A percentile compares a stretch with the other conserved stretches of the same genome.
phyloP scores from a whole-genome alignment of 2,113 vertebrate genomes.

The Charadrius vociferus region DNA sequence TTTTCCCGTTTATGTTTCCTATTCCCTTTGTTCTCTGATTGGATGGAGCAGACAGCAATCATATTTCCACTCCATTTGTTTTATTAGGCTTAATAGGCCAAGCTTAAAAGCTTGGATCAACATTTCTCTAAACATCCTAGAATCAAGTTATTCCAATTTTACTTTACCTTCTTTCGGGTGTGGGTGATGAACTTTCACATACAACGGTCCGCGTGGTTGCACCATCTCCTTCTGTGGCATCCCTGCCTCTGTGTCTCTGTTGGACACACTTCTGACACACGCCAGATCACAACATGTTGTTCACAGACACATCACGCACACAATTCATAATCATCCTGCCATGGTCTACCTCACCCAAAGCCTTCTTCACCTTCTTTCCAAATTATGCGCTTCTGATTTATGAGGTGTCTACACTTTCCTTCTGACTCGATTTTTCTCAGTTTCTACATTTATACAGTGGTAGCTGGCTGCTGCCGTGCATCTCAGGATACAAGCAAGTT shows the following conservation, averaged over 20 bases:
- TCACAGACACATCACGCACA: not conserved
- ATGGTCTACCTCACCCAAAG: not conserved
- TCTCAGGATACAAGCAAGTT: not conserved
- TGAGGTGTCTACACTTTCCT: not conserved
- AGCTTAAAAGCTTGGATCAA: not conserved
- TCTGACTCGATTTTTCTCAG: not conserved
- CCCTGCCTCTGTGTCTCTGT: not conserved
- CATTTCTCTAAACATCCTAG: not conserved
- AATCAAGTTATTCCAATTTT: not conserved
- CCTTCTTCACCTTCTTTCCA: not conserved
- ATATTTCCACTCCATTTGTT: not conserved
- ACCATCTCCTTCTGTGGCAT: not conserved
- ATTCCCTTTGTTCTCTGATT: not conserved
- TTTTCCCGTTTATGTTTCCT: not conserved
- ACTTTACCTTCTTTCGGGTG: not conserved
- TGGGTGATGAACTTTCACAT: not conserved
- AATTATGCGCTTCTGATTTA: not conserved
- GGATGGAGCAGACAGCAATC: not conserved
- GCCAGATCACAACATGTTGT: not conserved
- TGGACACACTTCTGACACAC: not conserved
- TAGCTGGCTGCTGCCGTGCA: not conserved
- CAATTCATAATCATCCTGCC: not conserved
- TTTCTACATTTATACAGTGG: not conserved
- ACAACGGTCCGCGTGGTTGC: fast-evolving
- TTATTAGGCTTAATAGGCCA: not conserved